Conservation (phyloP, 2,113 vertebrate genomes). For the Paedocypris sp. region DNA sequence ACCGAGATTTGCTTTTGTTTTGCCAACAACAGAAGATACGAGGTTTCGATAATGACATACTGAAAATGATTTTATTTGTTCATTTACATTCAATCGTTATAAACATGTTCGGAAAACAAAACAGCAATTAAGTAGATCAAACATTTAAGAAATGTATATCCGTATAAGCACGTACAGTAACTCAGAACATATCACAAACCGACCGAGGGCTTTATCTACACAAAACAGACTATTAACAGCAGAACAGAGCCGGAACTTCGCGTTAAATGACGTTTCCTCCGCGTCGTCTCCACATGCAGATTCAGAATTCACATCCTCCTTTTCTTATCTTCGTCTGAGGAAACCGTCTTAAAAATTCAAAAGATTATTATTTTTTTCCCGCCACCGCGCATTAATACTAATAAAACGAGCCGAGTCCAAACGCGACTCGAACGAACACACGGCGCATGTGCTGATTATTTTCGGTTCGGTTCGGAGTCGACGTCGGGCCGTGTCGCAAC, state of each 20-base stretch:
- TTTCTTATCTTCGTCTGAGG: constrained; percentile 1
- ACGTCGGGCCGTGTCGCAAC: not conserved
- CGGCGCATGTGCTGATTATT: not conserved
- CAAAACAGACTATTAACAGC: constrained; percentile 96
- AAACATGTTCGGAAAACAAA: constrained; percentile 85
- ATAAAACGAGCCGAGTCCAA: not conserved
- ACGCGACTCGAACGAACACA: constrained; percentile 17
- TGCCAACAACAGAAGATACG: not conserved
- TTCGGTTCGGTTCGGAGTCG: not conserved
- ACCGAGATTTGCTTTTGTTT: no score
- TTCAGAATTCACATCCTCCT: constrained; percentile 31
- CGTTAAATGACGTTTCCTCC: constrained; percentile 67
- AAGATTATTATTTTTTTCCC: no score
- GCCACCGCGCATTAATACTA: not conserved
- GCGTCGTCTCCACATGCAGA: constrained; percentile 82
- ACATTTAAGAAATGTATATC: constrained; percentile 92
- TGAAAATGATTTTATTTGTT: constrained; percentile 92
- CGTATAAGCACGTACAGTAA: constrained; percentile 97
- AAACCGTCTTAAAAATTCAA: constrained; percentile 16
- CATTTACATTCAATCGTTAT: constrained; percentile 87
- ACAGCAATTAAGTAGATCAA: constrained; percentile 85
- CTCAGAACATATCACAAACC: constrained; percentile 94
- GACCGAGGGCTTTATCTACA: constrained; percentile 95
- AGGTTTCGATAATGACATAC: constrained; percentile 77
- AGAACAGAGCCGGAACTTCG: constrained; percentile 67